phyloP scores from a whole-genome alignment of 1,140 invertebrate species.

The Panonychus citri region DNA sequence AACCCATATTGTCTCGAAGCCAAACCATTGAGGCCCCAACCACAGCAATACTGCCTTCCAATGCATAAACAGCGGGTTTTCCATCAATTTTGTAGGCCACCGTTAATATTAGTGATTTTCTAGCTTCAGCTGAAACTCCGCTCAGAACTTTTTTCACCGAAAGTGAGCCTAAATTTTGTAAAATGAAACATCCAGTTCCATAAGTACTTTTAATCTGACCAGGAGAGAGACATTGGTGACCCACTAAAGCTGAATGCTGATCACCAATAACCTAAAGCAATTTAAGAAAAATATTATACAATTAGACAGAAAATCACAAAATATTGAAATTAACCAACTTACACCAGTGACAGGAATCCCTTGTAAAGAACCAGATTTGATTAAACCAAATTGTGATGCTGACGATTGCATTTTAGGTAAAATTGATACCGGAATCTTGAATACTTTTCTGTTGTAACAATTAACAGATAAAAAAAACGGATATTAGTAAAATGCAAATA shows the following conservation, averaged over 20 bases:
- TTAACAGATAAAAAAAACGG: too few species aligned
- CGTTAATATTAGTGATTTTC: slow-evolving; percentile 71
- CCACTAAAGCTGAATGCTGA: slow-evolving; percentile 80
- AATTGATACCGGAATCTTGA: slow-evolving; percentile 59
- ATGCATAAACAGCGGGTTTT: slow-evolving; percentile 52
- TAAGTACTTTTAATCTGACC: slow-evolving; percentile 84
- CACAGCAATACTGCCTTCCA: slow-evolving; percentile 62
- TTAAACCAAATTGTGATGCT: slow-evolving; percentile 69
- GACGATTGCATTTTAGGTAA: slow-evolving; percentile 69
- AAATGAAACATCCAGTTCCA: slow-evolving; percentile 78
- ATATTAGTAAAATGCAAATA: too few species aligned
- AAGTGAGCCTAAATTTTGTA: slow-evolving; percentile 69
- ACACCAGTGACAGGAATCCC: slow-evolving; percentile 63
- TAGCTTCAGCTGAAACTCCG: slow-evolving; percentile 17
- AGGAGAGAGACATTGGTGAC: slow-evolving; percentile 64
- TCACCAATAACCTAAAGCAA: slow-evolving; percentile 42
- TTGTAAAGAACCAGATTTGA: slow-evolving; percentile 40
- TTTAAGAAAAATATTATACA: neutral
- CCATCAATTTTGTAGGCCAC: slow-evolving; percentile 75
- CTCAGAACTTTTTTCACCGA: slow-evolving; percentile 7
- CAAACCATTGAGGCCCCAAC: slow-evolving; percentile 69
- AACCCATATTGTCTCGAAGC: slow-evolving; percentile 60
- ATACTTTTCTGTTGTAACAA: slow-evolving; percentile 26
- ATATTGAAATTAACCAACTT: neutral
- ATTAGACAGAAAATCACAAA: too few species aligned